phyloP scores from a whole-genome alignment of 2,113 vertebrate species.

The Tretioscincus oriximinensis region DNA sequence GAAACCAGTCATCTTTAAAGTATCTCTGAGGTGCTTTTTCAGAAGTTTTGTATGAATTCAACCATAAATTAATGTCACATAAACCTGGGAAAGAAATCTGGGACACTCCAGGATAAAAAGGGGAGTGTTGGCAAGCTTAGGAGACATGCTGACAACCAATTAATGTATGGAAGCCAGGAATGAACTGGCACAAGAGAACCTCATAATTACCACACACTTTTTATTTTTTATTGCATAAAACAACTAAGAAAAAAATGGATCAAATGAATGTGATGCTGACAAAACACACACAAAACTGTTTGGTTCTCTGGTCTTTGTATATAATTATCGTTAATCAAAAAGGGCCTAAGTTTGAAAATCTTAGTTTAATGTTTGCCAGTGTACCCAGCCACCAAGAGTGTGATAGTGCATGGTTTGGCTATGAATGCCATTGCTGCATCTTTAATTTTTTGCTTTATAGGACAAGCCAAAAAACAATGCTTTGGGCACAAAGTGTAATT shows the following conservation, averaged over 20 bases:
- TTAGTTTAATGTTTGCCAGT: neutral
- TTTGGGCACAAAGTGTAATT: neutral
- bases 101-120: no score
- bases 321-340: neutral
- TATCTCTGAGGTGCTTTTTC: no score
- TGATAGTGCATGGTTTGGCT: neutral
- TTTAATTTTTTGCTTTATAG: neutral
- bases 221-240: neutral
- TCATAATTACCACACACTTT: neutral
- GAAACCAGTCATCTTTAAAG: no score
- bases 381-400: neutral
- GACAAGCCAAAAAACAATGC: neutral
- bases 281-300: neutral
- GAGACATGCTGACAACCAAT: no score
- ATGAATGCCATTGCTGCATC: neutral
- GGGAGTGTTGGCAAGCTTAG: no score
- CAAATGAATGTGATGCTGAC: neutral
- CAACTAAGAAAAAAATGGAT: neutral
- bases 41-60: no score
- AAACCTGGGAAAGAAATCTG: no score
- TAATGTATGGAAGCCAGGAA: no score
- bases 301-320: neutral
- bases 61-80: no score
- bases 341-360: neutral
- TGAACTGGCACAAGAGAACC: neutral